phyloP scores from a whole-genome alignment of 2,888 invertebrate species.

The Myathropa florea region DNA sequence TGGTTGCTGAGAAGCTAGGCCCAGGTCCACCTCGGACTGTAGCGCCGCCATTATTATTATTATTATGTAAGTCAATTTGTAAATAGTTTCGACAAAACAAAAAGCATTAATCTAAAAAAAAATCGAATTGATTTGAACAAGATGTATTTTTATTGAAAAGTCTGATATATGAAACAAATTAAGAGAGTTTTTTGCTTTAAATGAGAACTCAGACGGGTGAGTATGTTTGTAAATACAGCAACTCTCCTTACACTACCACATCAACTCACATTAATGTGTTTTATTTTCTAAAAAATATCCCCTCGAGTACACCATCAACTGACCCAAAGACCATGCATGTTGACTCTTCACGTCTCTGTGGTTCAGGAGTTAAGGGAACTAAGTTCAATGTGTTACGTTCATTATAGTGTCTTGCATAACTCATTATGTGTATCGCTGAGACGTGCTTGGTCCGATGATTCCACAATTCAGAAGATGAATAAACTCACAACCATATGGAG shows the following conservation, averaged over 20 bases:
- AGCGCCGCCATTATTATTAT: too few species aligned
- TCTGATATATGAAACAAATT: too few species aligned
- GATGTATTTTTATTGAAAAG: too few species aligned
- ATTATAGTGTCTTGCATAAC: conserved; percentile 52
- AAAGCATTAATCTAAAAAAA: too few species aligned
- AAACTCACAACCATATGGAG: not conserved
- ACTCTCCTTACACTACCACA: not conserved
- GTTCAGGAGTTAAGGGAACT: conserved; percentile 27
- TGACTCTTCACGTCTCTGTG: conserved; percentile 2
- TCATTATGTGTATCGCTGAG: conserved; percentile 37
- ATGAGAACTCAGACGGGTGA: too few species aligned
- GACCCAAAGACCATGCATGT: not conserved
- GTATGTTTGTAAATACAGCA: not conserved
- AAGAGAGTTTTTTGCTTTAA: too few species aligned
- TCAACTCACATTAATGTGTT: not conserved
- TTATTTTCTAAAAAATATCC: not conserved
- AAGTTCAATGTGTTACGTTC: conserved; percentile 34
- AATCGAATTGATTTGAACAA: too few species aligned
- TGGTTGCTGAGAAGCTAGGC: too few species aligned
- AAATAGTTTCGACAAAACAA: too few species aligned
- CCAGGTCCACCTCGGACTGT: too few species aligned
- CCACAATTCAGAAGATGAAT: not conserved
- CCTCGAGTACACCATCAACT: not conserved
- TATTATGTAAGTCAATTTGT: too few species aligned
- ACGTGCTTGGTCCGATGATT: conserved; percentile 48